Base-by-base conservation (phyloP, 2,888 invertebrate species). In the Embidobia sp. region DNA sequence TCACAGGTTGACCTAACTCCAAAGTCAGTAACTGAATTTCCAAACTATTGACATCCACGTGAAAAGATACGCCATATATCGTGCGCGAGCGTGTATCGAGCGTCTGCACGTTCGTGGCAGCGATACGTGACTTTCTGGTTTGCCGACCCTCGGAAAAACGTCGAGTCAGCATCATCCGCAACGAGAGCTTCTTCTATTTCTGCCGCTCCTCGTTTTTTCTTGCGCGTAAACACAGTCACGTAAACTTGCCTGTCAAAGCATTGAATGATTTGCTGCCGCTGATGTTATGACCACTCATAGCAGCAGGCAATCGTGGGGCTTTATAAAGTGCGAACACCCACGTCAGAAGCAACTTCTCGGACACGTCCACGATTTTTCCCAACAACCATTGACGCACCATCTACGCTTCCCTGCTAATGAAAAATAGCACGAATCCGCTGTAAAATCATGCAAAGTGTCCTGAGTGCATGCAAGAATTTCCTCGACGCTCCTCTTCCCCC, bases 11-110 rank as follows among this genome's bases (percentile, higher is more conserved):
- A 74, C 74, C 74, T 35, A 64, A 51, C 64, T 59, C 27, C 35
- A 8, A 55, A 55, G 67, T 51, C 61, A 44, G 67, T 75, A 75
- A 75, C 75, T 75, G 75, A 61, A 75, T 74, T 74, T 74, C 40
- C 66, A 67, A 67, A 74, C 74, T 66, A 75, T 75, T 75, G 75
- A 75, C 78, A 79, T 63, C 73, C 51, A 70, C 73, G 73, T 59
- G 69, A 74, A 74, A 64, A 69, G 82, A 81, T 80, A 79, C 75
- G 64, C 77, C 80, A 77, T 82, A 82, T 80, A 82, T 83, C 78
- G 80, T 46, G 26, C 37, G 10, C 31, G 19, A 67, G 49, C 57
- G 63, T 75, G 57, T 78, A 78, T 78, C 78, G 63, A 75, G 72
- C 63, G 63, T 64, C 53, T 49, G 66, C 66, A 63, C 66, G 70